Conservation (phyloP, 2,888 invertebrate species). For the Apodemia zela region DNA sequence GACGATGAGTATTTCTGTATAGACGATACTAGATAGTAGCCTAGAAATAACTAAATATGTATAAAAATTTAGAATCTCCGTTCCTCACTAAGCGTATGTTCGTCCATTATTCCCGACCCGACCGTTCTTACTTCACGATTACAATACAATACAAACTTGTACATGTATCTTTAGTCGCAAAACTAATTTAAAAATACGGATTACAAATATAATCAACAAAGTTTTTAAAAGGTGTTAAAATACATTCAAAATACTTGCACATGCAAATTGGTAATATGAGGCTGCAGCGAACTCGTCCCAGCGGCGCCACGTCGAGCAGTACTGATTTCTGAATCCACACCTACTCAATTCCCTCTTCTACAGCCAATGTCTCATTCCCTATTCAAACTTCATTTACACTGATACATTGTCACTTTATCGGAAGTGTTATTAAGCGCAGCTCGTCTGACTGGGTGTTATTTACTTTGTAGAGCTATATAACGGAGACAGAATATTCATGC, state of each 20-base stretch:
- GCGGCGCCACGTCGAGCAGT: conserved; percentile 46
- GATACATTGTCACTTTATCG: conserved; percentile 38
- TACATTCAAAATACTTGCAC: conserved; percentile 31
- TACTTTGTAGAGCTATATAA: conserved; percentile 1
- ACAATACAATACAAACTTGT: no score
- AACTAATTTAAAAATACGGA: background rate
- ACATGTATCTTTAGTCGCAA: no score
- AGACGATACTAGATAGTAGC: no score
- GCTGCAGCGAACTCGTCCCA: conserved; percentile 45
- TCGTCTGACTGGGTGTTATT: background rate
- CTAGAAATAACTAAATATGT: no score
- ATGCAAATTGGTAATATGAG: conserved; percentile 57
- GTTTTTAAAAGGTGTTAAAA: conserved; percentile 8
- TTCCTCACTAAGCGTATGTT: no score
- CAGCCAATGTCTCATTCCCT: conserved; percentile 39
- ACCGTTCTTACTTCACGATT: no score
- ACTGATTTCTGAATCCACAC: conserved; percentile 56
- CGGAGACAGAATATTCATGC: background rate
- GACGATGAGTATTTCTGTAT: no score
- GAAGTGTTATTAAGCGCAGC: conserved; percentile 19
- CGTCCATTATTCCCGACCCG: no score
- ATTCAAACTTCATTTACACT: conserved; percentile 54
- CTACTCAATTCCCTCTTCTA: conserved; percentile 34
- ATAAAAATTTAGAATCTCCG: no score
- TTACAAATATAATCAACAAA: background rate